phyloP scores from a whole-genome alignment of 2,888 invertebrate species.

The Melanostoma mellinum region DNA sequence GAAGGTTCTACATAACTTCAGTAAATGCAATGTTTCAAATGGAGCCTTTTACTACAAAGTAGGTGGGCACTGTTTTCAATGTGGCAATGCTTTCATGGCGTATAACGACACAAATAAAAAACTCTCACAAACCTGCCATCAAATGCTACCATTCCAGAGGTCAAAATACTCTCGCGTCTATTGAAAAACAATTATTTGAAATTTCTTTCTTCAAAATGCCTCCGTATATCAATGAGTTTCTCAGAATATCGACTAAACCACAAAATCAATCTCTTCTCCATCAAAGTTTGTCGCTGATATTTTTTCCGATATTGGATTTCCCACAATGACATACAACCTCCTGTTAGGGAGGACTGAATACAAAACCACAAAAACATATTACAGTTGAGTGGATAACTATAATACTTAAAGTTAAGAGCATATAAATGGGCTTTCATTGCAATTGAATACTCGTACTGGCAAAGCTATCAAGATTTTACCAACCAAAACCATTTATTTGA shows the following conservation, averaged over 20 bases:
- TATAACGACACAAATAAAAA: no score
- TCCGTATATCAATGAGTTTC: background rate
- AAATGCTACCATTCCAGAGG: no score
- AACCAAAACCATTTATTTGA: background rate
- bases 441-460: background rate
- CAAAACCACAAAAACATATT: constrained; percentile 11
- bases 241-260: background rate
- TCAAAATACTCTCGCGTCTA: no score
- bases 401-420: background rate
- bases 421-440: background rate
- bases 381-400: background rate
- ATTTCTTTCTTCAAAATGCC: background rate
- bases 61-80: no score
- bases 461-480: no score
- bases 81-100: no score
- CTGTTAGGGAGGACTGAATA: background rate
- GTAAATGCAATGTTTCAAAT: no score
- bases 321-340: background rate
- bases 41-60: no score
- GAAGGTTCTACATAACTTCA: no score
- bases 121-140: no score
- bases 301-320: constrained; percentile 8
- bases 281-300: background rate
- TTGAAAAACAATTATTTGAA: no score
- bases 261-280: background rate